Evolutionary conservation across 2,888 invertebrate genomes (phyloP).

Genomic region (Drosophila paracracens): DNA sequence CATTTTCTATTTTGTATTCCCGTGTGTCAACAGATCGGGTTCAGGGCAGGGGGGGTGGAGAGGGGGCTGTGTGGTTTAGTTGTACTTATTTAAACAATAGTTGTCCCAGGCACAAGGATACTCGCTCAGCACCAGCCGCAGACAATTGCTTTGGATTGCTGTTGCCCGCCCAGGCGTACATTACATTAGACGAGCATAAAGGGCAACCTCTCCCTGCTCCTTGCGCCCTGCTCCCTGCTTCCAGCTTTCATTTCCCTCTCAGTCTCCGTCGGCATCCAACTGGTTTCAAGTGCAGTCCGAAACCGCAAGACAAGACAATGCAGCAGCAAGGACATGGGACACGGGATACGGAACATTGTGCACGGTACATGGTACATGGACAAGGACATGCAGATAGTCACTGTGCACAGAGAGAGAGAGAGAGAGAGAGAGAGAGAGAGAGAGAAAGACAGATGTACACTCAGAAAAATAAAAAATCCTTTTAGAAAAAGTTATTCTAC

Average conservation of each 20-base stretch:
- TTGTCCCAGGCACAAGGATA: slow-evolving; percentile 40
- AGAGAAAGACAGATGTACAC: not conserved
- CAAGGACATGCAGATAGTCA: slow-evolving; percentile 26
- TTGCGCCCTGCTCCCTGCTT: rapidly evolving
- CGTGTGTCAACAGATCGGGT: slow-evolving; percentile 36
- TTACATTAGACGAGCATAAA: slow-evolving; percentile 59
- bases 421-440: not conserved
- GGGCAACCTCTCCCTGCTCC: slow-evolving; percentile 16
- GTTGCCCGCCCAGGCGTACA: slow-evolving; percentile 63
- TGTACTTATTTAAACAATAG: slow-evolving; percentile 67
- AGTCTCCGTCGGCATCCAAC: not conserved
- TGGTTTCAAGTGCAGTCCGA: slow-evolving; percentile 62
- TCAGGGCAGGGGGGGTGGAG: not conserved
- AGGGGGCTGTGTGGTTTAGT: not conserved
- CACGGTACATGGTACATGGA: slow-evolving; percentile 29
- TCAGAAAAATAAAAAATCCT: not conserved
- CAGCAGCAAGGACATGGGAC: slow-evolving; percentile 19
- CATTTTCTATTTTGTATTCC: slow-evolving; percentile 68
- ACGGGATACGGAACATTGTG: slow-evolving; percentile 20
- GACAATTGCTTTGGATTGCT: slow-evolving; percentile 63
- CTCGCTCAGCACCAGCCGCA: slow-evolving; percentile 37
- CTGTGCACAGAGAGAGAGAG: slow-evolving; percentile 13
- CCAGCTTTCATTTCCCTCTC: not conserved
- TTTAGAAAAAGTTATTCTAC: too few relatives aligned
- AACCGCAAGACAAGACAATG: slow-evolving; percentile 61